These are phyloP conservation scores for Ostrea edulis DNA, from an alignment of 1,140 invertebrate genomes.

Conservation along the genomic window DNA sequence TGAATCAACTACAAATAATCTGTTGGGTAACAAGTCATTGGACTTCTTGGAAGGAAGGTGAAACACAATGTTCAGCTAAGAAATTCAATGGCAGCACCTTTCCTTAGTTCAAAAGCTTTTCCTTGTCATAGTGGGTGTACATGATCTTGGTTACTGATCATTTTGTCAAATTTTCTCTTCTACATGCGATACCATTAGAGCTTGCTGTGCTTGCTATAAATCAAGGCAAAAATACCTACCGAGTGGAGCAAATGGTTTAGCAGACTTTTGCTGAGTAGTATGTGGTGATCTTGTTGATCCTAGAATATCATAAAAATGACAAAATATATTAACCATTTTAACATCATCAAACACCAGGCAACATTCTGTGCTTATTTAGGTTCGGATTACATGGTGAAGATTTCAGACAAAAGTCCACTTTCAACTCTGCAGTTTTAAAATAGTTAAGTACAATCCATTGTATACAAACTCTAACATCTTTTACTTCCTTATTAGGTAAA, in stretches of 20 bases:
- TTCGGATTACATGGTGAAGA: not conserved
- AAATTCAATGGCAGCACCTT: no score
- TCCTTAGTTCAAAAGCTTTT: no score
- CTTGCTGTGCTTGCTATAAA: no score
- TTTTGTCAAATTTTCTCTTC: no score
- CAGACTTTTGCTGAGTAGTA: slow-evolving; percentile 57
- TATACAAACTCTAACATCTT: not conserved
- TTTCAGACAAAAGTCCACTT: not conserved
- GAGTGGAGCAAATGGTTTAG: slow-evolving; percentile 78
- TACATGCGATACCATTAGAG: no score
- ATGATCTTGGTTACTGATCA: no score
- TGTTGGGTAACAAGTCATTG: no score
- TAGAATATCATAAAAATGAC: slow-evolving; percentile 29
- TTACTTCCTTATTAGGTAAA: not conserved
- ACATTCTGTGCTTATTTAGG: no score
- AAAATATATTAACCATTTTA: not conserved
- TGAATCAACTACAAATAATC: no score
- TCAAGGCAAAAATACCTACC: slow-evolving; percentile 60
- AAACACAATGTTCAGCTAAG: no score
- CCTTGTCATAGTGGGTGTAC: no score
- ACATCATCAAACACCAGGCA: not conserved
- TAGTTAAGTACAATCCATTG: not conserved
- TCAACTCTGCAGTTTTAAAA: not conserved
- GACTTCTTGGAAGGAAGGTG: no score
- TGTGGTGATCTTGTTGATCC: slow-evolving; percentile 53